phyloP scores from a whole-genome alignment of 2,888 invertebrate species.

The Heliconius erato region DNA sequence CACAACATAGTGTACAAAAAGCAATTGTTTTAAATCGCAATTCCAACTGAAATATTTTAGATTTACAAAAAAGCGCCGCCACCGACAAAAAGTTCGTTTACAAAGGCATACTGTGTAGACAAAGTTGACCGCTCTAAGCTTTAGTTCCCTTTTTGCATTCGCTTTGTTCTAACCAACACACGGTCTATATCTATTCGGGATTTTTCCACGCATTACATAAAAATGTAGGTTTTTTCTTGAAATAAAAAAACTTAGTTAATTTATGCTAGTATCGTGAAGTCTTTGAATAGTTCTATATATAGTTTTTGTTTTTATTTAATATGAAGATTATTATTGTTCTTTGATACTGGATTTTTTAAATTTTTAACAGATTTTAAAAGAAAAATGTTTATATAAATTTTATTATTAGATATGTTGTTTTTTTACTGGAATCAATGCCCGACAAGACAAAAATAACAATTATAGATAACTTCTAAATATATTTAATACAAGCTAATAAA shows the following conservation, averaged over 20 bases:
- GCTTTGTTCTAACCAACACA: constrained; percentile 41
- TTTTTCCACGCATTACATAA: constrained; percentile 10
- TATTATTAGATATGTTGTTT: too few species aligned
- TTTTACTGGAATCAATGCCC: too few species aligned
- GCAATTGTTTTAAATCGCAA: constrained; percentile 51
- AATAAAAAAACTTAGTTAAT: background rate
- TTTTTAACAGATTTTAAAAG: background rate
- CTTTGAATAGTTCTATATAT: background rate
- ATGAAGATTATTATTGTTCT: background rate
- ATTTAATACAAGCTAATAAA: too few species aligned
- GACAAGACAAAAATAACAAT: background rate
- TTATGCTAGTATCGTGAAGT: background rate
- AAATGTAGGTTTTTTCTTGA: background rate
- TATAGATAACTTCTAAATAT: background rate
- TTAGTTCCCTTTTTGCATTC: constrained; percentile 49
- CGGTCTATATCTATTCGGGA: constrained; percentile 35
- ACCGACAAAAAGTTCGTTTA: constrained; percentile 49
- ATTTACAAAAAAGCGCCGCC: constrained; percentile 46
- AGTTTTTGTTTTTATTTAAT: background rate
- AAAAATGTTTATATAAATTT: too few species aligned
- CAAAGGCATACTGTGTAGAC: constrained; percentile 47
- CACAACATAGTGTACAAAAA: constrained; percentile 35
- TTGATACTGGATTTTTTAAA: background rate
- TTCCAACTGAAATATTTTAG: constrained; percentile 48
- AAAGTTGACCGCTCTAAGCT: constrained; percentile 51